These are phyloP conservation scores for Dipus sagitta DNA, from an alignment of 2,797 vertebrate genomes.

Conservation along the genomic window DNA sequence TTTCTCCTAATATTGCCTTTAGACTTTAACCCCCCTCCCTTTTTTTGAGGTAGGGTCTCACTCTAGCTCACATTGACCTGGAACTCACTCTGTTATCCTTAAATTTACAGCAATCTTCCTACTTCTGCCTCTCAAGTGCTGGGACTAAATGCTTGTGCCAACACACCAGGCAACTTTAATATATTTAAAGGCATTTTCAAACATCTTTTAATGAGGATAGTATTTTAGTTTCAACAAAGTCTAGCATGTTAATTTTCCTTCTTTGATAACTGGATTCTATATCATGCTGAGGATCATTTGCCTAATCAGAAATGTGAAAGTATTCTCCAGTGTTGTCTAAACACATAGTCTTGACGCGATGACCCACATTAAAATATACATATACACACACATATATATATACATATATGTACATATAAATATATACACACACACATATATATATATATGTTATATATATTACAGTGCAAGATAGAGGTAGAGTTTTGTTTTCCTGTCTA, in stretches of 20 bases:
- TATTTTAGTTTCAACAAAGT: background rate
- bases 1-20: background rate
- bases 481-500: background rate
- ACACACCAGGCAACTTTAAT: too few relatives aligned
- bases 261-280: background rate
- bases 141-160: too few relatives aligned
- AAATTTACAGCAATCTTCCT: too few relatives aligned
- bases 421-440: background rate
- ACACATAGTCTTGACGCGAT: background rate
- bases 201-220: background rate
- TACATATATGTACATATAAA: too few relatives aligned
- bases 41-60: background rate
- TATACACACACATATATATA: too few relatives aligned
- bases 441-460: too few relatives aligned
- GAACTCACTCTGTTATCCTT: too few relatives aligned
- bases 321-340: background rate
- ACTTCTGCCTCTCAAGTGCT: too few relatives aligned
- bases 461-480: background rate
- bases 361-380: background rate
- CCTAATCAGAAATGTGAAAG: background rate
- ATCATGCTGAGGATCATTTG: background rate
- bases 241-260: background rate
- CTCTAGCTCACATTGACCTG: too few relatives aligned
- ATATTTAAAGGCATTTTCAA: background rate
- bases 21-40: background rate